phyloP scores from a whole-genome alignment of 2,888 invertebrate genomes.

The Limnephilus lunatus region DNA sequence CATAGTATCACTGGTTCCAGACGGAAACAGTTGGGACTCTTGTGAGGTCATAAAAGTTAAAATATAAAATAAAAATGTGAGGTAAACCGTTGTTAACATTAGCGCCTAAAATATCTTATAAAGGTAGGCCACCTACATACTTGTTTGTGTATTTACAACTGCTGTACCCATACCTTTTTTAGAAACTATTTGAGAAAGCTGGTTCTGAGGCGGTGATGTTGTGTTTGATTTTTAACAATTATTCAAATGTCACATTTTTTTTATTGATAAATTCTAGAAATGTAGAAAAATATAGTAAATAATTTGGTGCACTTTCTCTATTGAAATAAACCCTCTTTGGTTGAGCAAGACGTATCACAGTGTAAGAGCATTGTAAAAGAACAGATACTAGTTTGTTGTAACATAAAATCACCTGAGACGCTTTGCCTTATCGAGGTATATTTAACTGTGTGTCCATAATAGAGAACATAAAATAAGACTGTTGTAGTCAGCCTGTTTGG shows the following conservation, averaged over 20 bases:
- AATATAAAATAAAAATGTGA: too few species aligned
- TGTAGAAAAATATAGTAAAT: neutral
- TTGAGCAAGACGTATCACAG: neutral
- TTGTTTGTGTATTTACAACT: too few species aligned
- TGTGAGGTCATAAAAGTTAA: too few species aligned
- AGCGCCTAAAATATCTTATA: too few species aligned
- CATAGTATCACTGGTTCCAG: too few species aligned
- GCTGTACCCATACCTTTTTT: too few species aligned
- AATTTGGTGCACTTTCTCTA: neutral
- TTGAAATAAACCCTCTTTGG: neutral
- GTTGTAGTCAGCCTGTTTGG: conserved; percentile 23
- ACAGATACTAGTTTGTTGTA: neutral
- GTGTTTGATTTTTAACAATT: neutral
- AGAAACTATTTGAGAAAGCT: too few species aligned
- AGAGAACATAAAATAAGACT: conserved; percentile 21
- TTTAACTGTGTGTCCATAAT: conserved; percentile 36
- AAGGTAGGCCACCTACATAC: too few species aligned
- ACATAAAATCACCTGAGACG: conserved; percentile 6
- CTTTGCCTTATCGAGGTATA: conserved; percentile 32
- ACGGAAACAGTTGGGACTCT: too few species aligned
- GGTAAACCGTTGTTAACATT: too few species aligned
- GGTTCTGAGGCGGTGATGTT: neutral
- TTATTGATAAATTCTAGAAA: neutral
- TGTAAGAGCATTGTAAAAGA: neutral
- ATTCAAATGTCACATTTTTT: neutral